A percentile compares a stretch with the other conserved stretches of the same genome.
Conservation (phyloP, 2,113 vertebrate species). For the Pelecanus crispus region DNA sequence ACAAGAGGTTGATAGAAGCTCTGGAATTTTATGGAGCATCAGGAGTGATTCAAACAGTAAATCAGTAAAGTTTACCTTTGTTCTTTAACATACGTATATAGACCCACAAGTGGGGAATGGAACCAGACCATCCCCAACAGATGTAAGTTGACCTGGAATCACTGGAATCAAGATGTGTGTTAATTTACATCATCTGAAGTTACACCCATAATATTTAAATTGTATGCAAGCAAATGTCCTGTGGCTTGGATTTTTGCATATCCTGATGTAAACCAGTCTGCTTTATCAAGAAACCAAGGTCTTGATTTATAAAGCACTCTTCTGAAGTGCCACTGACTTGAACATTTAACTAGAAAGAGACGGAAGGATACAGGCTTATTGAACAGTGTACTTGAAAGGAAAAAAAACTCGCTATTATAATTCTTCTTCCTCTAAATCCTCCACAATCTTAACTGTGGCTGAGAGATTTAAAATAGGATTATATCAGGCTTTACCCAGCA, state of each 20-base stretch:
- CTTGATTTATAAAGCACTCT: not conserved
- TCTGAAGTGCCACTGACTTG: not conserved
- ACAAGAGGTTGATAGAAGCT: not conserved
- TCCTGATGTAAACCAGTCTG: not conserved
- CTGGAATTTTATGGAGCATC: not conserved
- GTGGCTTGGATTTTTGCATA: not conserved
- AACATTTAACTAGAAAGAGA: not conserved
- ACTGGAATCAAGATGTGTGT: not conserved
- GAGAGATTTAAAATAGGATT: conserved; percentile 29
- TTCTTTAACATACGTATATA: not conserved
- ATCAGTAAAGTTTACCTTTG: not conserved
- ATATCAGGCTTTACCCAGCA: conserved; percentile 15
- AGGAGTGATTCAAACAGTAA: not conserved
- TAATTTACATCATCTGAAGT: not conserved
- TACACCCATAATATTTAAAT: not conserved
- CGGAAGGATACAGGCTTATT: not conserved
- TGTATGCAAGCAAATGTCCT: not conserved
- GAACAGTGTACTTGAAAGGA: not conserved
- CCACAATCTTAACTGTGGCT: not conserved
- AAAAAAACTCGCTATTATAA: not conserved
- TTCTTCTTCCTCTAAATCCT: not conserved
- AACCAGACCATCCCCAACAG: not conserved
- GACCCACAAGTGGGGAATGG: not conserved
- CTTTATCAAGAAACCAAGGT: not conserved
- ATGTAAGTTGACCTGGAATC: not conserved